Conservation (phyloP, 2,888 invertebrate genomes). For the Synanthedon tipuliformis region DNA sequence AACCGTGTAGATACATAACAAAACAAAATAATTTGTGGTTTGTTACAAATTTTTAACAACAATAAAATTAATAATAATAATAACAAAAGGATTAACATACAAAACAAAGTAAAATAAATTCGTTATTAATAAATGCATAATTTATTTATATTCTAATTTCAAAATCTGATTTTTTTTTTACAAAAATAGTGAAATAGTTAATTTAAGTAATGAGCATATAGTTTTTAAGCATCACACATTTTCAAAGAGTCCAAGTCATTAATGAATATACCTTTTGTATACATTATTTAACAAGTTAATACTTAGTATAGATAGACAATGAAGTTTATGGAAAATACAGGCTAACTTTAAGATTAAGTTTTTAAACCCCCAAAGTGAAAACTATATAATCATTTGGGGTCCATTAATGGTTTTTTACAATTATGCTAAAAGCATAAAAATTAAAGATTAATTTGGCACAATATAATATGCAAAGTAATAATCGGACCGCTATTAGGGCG, state of each 20-base stretch:
- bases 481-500: background rate
- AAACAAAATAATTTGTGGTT: slow-evolving; percentile 17
- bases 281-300: background rate
- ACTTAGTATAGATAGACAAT: too few relatives aligned
- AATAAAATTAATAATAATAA: slow-evolving; percentile 20
- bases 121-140: slow-evolving; percentile 63
- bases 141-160: slow-evolving; percentile 10
- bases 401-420: background rate
- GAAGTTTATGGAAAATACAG: too few relatives aligned
- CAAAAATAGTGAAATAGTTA: slow-evolving; percentile 41
- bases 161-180: slow-evolving; percentile 17
- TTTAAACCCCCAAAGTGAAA: too few relatives aligned
- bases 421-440: slow-evolving; percentile 3
- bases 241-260: slow-evolving; percentile 5
- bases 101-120: slow-evolving; percentile 59
- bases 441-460: slow-evolving; percentile 23
- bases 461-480: background rate
- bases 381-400: too few relatives aligned
- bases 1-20: slow-evolving; percentile 2
- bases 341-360: too few relatives aligned
- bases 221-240: slow-evolving; percentile 29
- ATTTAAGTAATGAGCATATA: slow-evolving; percentile 35
- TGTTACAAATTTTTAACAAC: slow-evolving; percentile 19
- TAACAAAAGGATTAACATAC: slow-evolving; percentile 26
- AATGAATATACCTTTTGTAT: background rate